Percentiles rank a stretch among this genome's conserved stretches.
phyloP scores from a whole-genome alignment of 2,797 vertebrate genomes.

The Takifugu ocellatus region DNA sequence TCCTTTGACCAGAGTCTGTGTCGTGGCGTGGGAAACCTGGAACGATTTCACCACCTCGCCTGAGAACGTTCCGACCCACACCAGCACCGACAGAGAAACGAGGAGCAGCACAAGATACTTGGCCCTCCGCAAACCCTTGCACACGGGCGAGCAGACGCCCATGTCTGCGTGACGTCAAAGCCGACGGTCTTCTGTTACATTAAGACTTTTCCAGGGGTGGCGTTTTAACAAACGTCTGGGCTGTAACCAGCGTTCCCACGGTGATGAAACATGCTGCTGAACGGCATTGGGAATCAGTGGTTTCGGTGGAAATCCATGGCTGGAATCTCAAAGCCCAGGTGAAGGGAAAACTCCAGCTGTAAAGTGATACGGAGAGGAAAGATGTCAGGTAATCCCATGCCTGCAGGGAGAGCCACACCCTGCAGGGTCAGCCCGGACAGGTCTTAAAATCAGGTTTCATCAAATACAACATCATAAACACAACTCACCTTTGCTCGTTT shows the following conservation, averaged over 20 bases:
- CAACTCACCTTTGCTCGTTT: not conserved
- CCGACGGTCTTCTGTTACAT: not conserved
- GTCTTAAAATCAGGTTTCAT: not conserved
- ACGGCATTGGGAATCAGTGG: not conserved
- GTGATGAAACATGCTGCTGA: constrained; percentile 20
- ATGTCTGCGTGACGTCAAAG: constrained; percentile 60
- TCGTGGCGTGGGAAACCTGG: constrained; percentile 6
- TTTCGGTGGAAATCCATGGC: constrained; percentile 26
- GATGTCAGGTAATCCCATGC: constrained; percentile 3
- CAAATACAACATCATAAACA: not conserved
- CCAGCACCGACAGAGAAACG: constrained; percentile 76
- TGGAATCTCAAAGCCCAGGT: constrained; percentile 15
- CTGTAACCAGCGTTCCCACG: constrained; percentile 37
- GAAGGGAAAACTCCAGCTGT: constrained; percentile 30
- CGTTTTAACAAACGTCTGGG: constrained; percentile 15
- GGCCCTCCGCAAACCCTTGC: constrained; percentile 72
- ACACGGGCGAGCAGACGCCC: constrained; percentile 62
- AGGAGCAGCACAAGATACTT: constrained; percentile 78
- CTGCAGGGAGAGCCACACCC: constrained; percentile 2
- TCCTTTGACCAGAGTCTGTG: constrained; percentile 44
- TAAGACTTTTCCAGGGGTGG: constrained; percentile 11
- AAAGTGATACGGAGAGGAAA: constrained; percentile 22
- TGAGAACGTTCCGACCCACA: constrained; percentile 78
- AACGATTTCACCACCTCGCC: constrained; percentile 53
- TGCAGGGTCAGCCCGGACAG: not conserved